A percentile compares a stretch with the other conserved stretches of the same genome.
phyloP scores from a whole-genome alignment of 1,140 invertebrate species.

The Bombus huntii region DNA sequence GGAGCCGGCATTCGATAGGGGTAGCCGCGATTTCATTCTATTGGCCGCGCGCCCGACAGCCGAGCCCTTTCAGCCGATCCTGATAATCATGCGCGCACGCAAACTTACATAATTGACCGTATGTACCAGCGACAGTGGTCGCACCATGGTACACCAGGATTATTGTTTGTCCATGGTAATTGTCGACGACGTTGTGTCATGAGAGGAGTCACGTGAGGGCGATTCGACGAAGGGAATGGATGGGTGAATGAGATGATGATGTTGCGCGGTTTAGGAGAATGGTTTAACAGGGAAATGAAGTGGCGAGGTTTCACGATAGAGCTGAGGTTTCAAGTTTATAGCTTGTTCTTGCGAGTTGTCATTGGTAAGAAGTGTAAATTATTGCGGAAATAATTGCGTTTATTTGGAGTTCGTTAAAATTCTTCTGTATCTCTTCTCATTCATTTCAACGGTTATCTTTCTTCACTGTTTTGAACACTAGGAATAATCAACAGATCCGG shows the following conservation, averaged over 20 bases:
- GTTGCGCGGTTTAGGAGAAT: background rate
- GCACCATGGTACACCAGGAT: background rate
- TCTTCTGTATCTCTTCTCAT: too few relatives aligned
- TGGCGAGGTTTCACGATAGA: background rate
- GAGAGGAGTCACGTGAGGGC: background rate
- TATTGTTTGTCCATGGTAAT: background rate
- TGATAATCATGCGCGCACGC: slow-evolving; percentile 2
- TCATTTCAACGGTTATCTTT: too few relatives aligned
- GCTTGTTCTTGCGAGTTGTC: background rate
- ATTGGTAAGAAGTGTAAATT: background rate
- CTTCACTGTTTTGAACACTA: too few relatives aligned
- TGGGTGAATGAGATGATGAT: background rate
- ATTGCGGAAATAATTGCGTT: background rate
- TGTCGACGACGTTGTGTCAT: background rate
- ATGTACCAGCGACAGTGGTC: background rate
- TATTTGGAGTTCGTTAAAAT: too few relatives aligned
- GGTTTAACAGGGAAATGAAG: background rate
- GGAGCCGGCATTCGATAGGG: slow-evolving; percentile 59
- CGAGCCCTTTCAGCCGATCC: background rate
- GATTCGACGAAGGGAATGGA: background rate
- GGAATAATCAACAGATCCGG: too few relatives aligned
- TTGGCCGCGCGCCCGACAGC: background rate
- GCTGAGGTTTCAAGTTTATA: background rate
- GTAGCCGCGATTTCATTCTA: slow-evolving; percentile 41
- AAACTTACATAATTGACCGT: background rate